Evolutionary conservation across 2,888 invertebrate genomes (phyloP).

Genomic region (Poecilobothrus nobilitatus): DNA sequence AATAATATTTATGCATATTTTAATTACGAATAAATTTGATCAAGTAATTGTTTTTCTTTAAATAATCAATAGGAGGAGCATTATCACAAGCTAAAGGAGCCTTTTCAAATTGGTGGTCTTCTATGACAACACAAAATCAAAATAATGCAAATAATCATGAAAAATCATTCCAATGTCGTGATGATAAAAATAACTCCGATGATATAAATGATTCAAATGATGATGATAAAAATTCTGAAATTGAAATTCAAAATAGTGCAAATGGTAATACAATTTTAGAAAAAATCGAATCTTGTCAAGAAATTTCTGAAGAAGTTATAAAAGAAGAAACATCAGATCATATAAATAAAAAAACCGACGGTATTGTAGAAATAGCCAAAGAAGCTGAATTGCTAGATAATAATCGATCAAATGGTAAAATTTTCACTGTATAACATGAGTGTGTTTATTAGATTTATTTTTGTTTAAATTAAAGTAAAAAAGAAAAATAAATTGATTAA

Average conservation of each 20-base stretch:
- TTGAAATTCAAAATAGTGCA: not conserved
- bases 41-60: not conserved
- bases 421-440: slow-evolving; percentile 30
- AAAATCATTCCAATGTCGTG: slow-evolving; percentile 35
- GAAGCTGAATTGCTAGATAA: slow-evolving; percentile 39
- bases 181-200: slow-evolving; percentile 30
- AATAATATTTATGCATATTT: slow-evolving; percentile 13
- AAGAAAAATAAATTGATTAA: not conserved
- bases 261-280: slow-evolving; percentile 23
- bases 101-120: slow-evolving; percentile 79
- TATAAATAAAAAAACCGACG: slow-evolving; percentile 26
- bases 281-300: slow-evolving; percentile 24
- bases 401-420: slow-evolving; percentile 24
- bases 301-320: slow-evolving; percentile 29
- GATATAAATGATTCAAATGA: slow-evolving; percentile 30
- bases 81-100: slow-evolving; percentile 82
- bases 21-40: not conserved
- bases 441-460: slow-evolving; percentile 15
- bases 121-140: slow-evolving; percentile 29
- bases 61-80: slow-evolving; percentile 57
- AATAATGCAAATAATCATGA: slow-evolving; percentile 19
- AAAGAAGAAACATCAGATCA: slow-evolving; percentile 10
- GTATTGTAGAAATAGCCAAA: slow-evolving; percentile 40
- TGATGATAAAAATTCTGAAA: slow-evolving; percentile 14
- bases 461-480: not conserved